Percentiles rank a stretch among this genome's conserved stretches.
phyloP scores from a whole-genome alignment of 2,888 invertebrate genomes.

The Drosophila antonietae region DNA sequence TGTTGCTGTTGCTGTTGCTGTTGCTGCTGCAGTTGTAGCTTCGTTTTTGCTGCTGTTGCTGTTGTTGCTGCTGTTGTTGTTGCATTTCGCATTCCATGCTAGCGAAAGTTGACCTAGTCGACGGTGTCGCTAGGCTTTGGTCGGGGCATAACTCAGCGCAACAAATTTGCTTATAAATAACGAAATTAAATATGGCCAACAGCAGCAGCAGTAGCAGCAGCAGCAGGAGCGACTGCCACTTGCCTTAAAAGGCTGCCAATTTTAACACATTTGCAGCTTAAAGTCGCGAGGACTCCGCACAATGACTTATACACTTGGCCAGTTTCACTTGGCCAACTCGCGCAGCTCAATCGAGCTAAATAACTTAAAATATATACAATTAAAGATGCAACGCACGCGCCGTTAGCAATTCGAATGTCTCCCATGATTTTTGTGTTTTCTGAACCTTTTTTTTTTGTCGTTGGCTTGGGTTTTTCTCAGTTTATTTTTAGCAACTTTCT shows the following conservation, averaged over 20 bases:
- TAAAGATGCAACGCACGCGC: constrained; percentile 78
- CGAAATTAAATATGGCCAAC: constrained; percentile 78
- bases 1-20: constrained; percentile 26
- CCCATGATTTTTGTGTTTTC: constrained; percentile 51
- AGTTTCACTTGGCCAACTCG: constrained; percentile 52
- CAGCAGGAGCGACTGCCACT: constrained; percentile 39
- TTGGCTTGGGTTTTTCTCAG: constrained; percentile 2
- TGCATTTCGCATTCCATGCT: constrained; percentile 80
- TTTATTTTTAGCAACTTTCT: constrained; percentile 70
- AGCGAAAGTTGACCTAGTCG: constrained; percentile 83
- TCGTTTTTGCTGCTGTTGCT: constrained; percentile 41
- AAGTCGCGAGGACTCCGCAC: constrained; percentile 28
- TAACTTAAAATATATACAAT: constrained; percentile 70
- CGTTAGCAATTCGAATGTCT: constrained; percentile 44
- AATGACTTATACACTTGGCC: constrained; percentile 30
- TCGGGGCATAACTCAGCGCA: constrained; percentile 67
- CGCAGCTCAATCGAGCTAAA: constrained; percentile 47
- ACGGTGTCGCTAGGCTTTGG: constrained; percentile 72
- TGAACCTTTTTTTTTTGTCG: constrained; percentile 10
- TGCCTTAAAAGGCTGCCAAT: constrained; percentile 62
- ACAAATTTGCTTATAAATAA: constrained; percentile 79
- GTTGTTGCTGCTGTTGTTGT: constrained; percentile 44
- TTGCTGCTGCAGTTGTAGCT: constrained; percentile 37
- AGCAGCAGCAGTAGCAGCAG: constrained; percentile 41
- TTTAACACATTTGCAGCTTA: constrained; percentile 68